Evolutionary conservation across 2,113 vertebrate species (phyloP).

Genomic region (Scalopus aquaticus): DNA sequence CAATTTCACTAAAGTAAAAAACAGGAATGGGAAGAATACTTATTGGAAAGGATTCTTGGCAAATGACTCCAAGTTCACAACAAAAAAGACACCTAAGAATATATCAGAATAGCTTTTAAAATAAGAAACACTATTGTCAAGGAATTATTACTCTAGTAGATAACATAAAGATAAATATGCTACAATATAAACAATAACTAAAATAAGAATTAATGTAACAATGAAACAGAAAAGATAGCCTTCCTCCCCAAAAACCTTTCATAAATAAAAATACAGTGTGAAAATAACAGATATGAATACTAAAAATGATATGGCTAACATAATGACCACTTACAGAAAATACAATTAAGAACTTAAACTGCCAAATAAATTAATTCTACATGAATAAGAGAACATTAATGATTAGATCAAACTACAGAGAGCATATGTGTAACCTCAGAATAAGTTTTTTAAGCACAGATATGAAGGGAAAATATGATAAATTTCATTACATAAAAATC

Average conservation of each 20-base stretch:
- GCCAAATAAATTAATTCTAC: neutral
- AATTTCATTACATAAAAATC: neutral
- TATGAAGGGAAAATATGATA: neutral
- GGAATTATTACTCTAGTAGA: neutral
- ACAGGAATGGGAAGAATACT: neutral
- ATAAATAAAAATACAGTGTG: neutral
- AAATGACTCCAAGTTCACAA: slow-evolving; percentile 1
- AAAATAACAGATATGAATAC: neutral
- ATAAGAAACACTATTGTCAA: neutral
- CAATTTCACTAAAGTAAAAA: slow-evolving; percentile 16
- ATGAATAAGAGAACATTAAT: neutral
- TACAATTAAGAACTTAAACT: neutral
- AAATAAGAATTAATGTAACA: neutral
- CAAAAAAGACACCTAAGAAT: neutral
- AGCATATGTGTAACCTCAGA: neutral
- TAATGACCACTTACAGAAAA: neutral
- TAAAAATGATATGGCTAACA: neutral
- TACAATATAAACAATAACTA: neutral
- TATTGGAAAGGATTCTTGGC: neutral
- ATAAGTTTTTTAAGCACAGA: slow-evolving; percentile 25
- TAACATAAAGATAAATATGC: neutral
- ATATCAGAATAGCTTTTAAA: neutral
- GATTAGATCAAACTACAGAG: neutral
- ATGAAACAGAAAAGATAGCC: neutral
- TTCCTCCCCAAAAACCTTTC: neutral